Percentiles rank a stretch among this genome's conserved stretches.
Conservation (phyloP, 2,797 vertebrate genomes). For the Philypnodon macrostomus region DNA sequence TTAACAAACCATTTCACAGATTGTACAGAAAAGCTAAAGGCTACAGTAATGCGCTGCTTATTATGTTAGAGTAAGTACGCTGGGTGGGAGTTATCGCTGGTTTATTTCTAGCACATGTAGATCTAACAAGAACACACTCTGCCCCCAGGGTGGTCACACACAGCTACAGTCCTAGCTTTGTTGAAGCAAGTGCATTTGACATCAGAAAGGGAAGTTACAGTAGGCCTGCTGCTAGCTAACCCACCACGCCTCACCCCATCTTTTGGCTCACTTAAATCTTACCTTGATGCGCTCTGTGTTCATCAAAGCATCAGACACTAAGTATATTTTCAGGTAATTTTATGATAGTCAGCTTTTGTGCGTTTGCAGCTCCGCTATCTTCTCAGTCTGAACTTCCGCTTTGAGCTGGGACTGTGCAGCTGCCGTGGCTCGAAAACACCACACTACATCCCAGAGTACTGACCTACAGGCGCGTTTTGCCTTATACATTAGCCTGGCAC, state of each 20-base stretch:
- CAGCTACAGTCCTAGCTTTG: neutral
- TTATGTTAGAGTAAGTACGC: neutral
- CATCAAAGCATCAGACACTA: neutral
- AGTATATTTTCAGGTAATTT: neutral
- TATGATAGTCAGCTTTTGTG: neutral
- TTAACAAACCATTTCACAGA: too few relatives aligned
- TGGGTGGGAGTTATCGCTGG: neutral
- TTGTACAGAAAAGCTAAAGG: too few relatives aligned
- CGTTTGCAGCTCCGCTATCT: conserved; percentile 2
- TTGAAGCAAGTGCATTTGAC: neutral
- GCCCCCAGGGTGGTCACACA: neutral
- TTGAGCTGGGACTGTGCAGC: conserved; percentile 3
- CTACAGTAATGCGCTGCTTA: too few relatives aligned
- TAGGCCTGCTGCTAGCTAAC: neutral
- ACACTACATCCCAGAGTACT: neutral
- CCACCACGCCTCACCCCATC: neutral
- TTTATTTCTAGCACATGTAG: neutral
- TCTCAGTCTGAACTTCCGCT: conserved; percentile 1
- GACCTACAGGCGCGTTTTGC: neutral
- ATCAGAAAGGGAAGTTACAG: conserved; percentile 2
- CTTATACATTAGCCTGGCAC: neutral
- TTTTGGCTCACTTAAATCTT: neutral
- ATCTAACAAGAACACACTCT: neutral
- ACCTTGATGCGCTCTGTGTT: neutral
- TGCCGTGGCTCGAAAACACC: neutral